Evolutionary conservation across 2,797 vertebrate genomes (phyloP), one percentile per base, ranked within the genome.

Genomic region (Staurois parvus): DNA sequence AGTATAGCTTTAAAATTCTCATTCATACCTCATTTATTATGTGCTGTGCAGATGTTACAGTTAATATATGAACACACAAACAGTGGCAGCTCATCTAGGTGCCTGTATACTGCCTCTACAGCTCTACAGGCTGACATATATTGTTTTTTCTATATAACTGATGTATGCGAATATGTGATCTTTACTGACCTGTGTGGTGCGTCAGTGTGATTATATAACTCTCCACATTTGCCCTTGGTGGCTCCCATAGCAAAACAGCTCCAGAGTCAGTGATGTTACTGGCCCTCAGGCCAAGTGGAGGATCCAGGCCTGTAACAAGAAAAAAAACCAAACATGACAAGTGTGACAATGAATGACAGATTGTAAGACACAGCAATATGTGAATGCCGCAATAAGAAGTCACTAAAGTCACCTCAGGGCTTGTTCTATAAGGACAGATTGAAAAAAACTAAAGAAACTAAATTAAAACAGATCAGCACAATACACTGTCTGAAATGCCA

Each of bases 191-290:
- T 91, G 96, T 87, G 13, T 87, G 96, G 87, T 91, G 94, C 0
- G 96, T 98, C 87, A 99, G 94, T 13, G 97, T 88, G 34, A 99
- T 92, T 79, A 99, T 91, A 0, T 98, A 99, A 91, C 95, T 98
- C 89, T 99, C 98, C 48, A 99, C 97, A 0, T 90, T 95, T 0
- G 96, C 95, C 52, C 93, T 75, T 0, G 97, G 97, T 0, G 97
- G 93, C 64, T 93, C 96, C 98, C 98, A 99, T 87, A 94, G 95
- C 85, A 99, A 91, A 89, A 98, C 90, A 0, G 95, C 97, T 91
- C 96, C 97, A 0, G 96, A 97, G 12, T 98, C 96, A 9, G 97
- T 98, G 91, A 99, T 91, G 81, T 98, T 97, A 77, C 96, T 95
- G 45, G 96, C 96, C 0, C 90, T 95, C 93, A 99, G 91, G 87